Conservation (phyloP, 2,113 vertebrate genomes). For the Sialia sialis region DNA sequence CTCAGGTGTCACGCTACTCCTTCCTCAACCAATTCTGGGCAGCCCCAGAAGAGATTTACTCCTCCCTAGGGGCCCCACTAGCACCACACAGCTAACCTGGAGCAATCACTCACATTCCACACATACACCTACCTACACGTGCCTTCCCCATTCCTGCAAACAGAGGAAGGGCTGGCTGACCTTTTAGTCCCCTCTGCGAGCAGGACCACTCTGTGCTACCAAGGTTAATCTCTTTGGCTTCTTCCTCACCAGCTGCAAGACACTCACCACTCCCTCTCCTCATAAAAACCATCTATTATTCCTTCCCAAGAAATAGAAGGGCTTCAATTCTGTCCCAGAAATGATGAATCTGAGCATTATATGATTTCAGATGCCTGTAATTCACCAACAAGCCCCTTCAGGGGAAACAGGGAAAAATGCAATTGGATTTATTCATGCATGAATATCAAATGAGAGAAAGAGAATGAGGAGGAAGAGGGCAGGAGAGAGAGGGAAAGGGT, state of each 20-base stretch:
- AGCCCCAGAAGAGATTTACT: not conserved
- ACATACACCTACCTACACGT: not conserved
- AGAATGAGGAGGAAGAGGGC: conserved; percentile 38
- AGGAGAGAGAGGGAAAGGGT: not conserved
- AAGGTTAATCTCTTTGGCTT: not conserved
- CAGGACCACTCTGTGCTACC: not conserved
- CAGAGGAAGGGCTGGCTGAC: not conserved
- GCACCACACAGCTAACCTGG: not conserved
- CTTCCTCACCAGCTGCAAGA: not conserved
- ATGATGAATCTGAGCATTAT: conserved; percentile 49
- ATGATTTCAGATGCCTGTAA: conserved; percentile 57
- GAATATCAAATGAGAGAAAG: conserved; percentile 64
- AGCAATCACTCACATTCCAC: accelerated
- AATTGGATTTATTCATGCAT: conserved; percentile 69
- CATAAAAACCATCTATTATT: not conserved
- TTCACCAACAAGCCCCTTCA: conserved; percentile 65
- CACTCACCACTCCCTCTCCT: not conserved
- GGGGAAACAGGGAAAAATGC: conserved; percentile 52
- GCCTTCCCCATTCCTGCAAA: not conserved
- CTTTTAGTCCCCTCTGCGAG: not conserved
- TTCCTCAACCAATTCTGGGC: not conserved
- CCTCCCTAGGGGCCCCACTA: not conserved
- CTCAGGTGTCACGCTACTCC: not conserved
- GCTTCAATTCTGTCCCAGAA: conserved; percentile 11
- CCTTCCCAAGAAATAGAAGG: not conserved